Percentiles rank a stretch among this genome's conserved stretches.
Conservation (phyloP, 2,888 invertebrate genomes). For the Tubiluchus corallicola region DNA sequence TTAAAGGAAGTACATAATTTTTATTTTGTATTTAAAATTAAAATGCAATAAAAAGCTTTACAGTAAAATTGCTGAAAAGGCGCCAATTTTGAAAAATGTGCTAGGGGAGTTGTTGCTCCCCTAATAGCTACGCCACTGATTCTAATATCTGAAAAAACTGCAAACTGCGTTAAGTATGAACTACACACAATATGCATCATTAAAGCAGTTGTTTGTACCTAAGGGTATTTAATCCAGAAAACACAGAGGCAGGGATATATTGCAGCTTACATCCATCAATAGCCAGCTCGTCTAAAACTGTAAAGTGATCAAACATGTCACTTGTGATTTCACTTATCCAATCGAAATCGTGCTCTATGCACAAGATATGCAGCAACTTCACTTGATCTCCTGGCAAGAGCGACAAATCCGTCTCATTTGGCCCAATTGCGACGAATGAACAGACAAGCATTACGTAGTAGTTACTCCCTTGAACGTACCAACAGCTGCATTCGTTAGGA, state of each 20-base stretch:
- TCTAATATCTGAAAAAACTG: too few relatives aligned
- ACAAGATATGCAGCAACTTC: not conserved
- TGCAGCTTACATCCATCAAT: not conserved
- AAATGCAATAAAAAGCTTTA: too few relatives aligned
- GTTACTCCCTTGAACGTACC: not conserved
- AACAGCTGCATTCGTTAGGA: not conserved
- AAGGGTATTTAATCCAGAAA: not conserved
- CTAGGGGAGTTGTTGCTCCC: too few relatives aligned
- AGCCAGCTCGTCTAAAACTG: not conserved
- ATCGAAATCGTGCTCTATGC: too few relatives aligned
- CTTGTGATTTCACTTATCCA: too few relatives aligned
- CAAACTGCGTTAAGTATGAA: not conserved
- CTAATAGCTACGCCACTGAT: too few relatives aligned
- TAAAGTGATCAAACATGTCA: not conserved
- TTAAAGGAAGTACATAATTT: too few relatives aligned
- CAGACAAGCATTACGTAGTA: not conserved
- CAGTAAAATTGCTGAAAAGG: too few relatives aligned
- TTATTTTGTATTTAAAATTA: too few relatives aligned
- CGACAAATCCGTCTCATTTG: not conserved
- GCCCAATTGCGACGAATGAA: conserved; percentile 1
- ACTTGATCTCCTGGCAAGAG: not conserved
- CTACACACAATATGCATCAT: not conserved
- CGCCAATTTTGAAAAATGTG: too few relatives aligned
- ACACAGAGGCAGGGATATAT: not conserved
- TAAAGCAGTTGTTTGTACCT: not conserved